Evolutionary conservation across 2,888 invertebrate genomes (phyloP), one percentile per base, ranked within the genome.

Genomic region (Orthosia cruda): DNA sequence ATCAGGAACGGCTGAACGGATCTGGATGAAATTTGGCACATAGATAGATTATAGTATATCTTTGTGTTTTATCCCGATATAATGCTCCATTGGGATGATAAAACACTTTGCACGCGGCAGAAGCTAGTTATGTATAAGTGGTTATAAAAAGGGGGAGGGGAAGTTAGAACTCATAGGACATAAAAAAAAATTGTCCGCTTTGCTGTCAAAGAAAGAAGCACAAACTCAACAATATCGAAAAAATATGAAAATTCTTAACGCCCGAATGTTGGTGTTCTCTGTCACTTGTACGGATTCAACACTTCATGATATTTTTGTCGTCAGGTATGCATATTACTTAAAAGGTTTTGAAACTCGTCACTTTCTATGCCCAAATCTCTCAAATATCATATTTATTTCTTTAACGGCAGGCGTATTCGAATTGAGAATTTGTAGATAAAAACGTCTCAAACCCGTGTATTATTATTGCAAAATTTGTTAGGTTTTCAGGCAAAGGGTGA

Each of bases 231-330:
- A 61, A n/a, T 65, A 65, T 61, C 47, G 26, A 0, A 11, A 62
- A 32, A 40, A 20, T 4, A 5, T n/a, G 45, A 26, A 23, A 18
- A 45, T 4, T 12, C 16, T 61, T 65, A 58, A 3, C 50, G 52
- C 9, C 63, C 64, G 58, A 79, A 89, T 76, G 94, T 95, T 92
- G 77, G 23, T 26, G 57, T 83, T 74, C 88, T 76, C 94, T 94
- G 91, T 16, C 79, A 90, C 87, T 93, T 92, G 83, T 93, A 90
- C 71, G 95, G 95, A 91, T 96, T 96, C 95, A 78, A 86, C 80
- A 89, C 90, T 91, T 90, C 90, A 91, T 92, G 89, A 91, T 92
- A 91, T 92, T 90, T 91, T 84, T 77, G 76, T 81, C 77, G 78
- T 90, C 89, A 91, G 87, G 88, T 82, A 87, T 90, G 79, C 79